Base-by-base conservation (phyloP, 2,797 vertebrate species). In the Acrossocheilus fasciatus region DNA sequence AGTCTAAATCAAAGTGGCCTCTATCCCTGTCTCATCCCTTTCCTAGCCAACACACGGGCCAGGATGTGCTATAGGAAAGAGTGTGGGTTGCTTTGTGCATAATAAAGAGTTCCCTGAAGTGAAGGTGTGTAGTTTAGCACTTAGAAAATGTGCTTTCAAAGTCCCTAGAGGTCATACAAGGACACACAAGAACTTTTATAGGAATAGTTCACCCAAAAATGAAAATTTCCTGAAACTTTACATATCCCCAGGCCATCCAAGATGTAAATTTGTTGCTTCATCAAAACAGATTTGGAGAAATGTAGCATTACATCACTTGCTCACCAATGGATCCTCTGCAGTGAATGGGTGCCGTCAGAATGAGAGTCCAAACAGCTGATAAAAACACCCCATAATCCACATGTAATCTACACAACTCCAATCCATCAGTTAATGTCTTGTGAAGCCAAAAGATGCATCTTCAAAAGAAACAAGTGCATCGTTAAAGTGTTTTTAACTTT, bases 1-100 rank as follows among this genome's bases (percentile, higher is more conserved):
- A 88, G 88, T 87, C 89, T 88, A 91, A 92, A 92, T 92, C 91
- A 91, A 90, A 91, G 90, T 91, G 84, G 75, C 88, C 87, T 92
- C 90, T 89, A 87, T 91, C 83, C 72, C 41, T 4, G 26, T 77
- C 84, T 88, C 83, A 72, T 83, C 81, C 84, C 57, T 81, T 70
- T 86, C 85, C 85, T 68, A 50, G 52, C 87, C 74, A 36, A 84
- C 89, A 89, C 89, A 88, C 87, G 74, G 89, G 81, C 82, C 90
- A 90, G 90, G 86, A 88, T 90, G 88, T 89, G 87, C 74, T 69
- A 43, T 54, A 77, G 72, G 83, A 82, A 84, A 81, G 85, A 89
- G 91, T 88, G 84, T 87, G 89, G 88, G 85, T 84, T 87, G 87
- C 89, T 88, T 80, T 34, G 86, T 82, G 88, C 83, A 77, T 86